phyloP scores from a whole-genome alignment of 2,888 invertebrate species.

The Euzetes globulus region DNA sequence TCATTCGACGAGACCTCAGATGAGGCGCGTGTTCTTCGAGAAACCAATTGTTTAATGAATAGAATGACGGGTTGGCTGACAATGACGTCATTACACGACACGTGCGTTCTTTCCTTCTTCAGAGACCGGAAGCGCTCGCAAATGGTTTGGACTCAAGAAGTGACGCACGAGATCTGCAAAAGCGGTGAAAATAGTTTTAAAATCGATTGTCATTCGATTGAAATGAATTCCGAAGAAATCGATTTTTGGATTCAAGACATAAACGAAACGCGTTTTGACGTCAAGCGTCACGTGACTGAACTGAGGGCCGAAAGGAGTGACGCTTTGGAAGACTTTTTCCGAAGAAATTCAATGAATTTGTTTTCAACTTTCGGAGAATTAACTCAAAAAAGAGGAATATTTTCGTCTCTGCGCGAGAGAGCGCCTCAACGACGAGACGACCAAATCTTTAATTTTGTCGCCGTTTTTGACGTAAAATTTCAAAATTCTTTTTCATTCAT shows the following conservation, averaged over 20 bases:
- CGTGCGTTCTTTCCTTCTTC: constrained; percentile 28
- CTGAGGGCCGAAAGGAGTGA: neutral
- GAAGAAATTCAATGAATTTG: too few species aligned
- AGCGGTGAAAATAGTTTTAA: neutral
- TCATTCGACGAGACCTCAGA: neutral
- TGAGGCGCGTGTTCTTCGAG: neutral
- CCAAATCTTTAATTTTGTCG: too few species aligned
- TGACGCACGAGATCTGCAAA: constrained; percentile 14
- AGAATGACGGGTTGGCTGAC: constrained; percentile 16
- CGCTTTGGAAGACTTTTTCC: too few species aligned
- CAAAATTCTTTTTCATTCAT: too few species aligned
- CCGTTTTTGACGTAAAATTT: too few species aligned
- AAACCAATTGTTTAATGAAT: neutral
- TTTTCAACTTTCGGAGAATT: too few species aligned
- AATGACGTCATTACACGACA: neutral
- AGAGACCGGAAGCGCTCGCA: neutral
- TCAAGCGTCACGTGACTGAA: neutral
- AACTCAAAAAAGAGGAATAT: too few species aligned
- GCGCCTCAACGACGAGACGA: too few species aligned
- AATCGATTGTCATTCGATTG: neutral
- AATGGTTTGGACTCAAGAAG: constrained; percentile 28
- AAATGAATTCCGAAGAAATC: constrained; percentile 9
- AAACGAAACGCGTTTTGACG: constrained; percentile 20
- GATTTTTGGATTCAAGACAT: constrained; percentile 34
- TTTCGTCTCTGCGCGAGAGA: too few species aligned